A percentile compares a stretch with the other conserved stretches of the same genome.
Conservation (phyloP, 2,888 invertebrate species). For the Flexamia atlantica region DNA sequence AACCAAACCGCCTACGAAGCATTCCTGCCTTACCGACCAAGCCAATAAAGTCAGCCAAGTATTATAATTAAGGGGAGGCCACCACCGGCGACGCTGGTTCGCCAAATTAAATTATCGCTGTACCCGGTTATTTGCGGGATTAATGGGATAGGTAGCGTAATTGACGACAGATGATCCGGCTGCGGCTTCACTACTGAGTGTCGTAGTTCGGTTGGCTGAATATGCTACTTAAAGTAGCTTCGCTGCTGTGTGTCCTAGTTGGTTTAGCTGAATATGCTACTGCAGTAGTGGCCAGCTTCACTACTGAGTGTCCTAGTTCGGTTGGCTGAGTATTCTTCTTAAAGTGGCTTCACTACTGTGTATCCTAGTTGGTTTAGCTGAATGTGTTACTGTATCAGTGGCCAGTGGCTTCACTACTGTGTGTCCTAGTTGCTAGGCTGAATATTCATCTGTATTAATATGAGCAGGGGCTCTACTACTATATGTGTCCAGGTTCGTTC, state of each 20-base stretch:
- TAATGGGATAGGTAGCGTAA: slow-evolving; percentile 35
- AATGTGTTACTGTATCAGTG: neutral
- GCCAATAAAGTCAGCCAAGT: slow-evolving; percentile 38
- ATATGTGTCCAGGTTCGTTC: too few relatives aligned
- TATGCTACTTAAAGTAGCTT: neutral
- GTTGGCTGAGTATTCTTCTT: neutral
- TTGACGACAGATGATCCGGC: slow-evolving; percentile 29
- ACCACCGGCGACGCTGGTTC: slow-evolving; percentile 28
- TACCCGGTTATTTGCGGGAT: slow-evolving; percentile 48
- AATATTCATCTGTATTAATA: too few relatives aligned
- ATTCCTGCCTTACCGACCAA: neutral
- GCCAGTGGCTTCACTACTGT: neutral
- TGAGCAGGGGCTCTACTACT: too few relatives aligned
- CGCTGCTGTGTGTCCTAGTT: neutral
- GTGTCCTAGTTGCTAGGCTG: neutral
- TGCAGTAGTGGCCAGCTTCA: too few relatives aligned
- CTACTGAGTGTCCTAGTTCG: neutral
- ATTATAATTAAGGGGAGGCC: slow-evolving; percentile 21
- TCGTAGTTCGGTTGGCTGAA: neutral
- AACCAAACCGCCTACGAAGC: neutral
- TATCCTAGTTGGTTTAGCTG: neutral
- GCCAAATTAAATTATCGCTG: slow-evolving; percentile 52
- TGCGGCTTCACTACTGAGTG: neutral
- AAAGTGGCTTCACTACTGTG: neutral
- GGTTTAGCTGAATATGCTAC: neutral